Conservation (phyloP, 2,888 invertebrate genomes). For the Spodoptera exigua region DNA sequence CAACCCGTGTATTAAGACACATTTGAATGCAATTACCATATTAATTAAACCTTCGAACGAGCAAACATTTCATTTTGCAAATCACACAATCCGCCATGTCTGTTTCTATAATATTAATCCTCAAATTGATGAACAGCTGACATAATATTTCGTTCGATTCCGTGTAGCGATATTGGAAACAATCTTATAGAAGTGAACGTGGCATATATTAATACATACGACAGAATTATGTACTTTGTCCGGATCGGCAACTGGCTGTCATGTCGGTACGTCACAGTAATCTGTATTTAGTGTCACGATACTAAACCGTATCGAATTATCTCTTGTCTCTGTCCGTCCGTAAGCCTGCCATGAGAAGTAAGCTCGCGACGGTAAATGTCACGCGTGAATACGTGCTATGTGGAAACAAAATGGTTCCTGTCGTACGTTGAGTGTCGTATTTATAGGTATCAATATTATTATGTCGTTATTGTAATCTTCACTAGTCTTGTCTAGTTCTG, state of each 20-base stretch:
- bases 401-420: constrained; percentile 22
- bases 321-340: constrained; percentile 59
- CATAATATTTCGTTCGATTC: constrained; percentile 25
- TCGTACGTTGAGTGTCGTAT: not conserved
- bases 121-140: constrained; percentile 36
- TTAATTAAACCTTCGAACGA: too few relatives aligned
- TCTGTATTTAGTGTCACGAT: constrained; percentile 65
- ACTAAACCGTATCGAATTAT: constrained; percentile 64
- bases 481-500: too few relatives aligned
- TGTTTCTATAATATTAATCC: constrained; percentile 10
- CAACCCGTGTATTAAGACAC: too few relatives aligned
- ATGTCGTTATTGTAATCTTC: not conserved
- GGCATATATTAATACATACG: constrained; percentile 52
- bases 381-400: constrained; percentile 23
- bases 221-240: constrained; percentile 43
- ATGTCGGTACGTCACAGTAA: constrained; percentile 63
- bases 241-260: constrained; percentile 42
- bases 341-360: constrained; percentile 52
- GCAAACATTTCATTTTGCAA: too few relatives aligned
- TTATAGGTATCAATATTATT: constrained; percentile 3
- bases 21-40: too few relatives aligned
- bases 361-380: constrained; percentile 48
- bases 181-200: constrained; percentile 27
- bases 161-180: constrained; percentile 13
- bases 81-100: not conserved